Conservation (phyloP, 2,797 vertebrate species). For the Hapalemur alaotrensis region DNA sequence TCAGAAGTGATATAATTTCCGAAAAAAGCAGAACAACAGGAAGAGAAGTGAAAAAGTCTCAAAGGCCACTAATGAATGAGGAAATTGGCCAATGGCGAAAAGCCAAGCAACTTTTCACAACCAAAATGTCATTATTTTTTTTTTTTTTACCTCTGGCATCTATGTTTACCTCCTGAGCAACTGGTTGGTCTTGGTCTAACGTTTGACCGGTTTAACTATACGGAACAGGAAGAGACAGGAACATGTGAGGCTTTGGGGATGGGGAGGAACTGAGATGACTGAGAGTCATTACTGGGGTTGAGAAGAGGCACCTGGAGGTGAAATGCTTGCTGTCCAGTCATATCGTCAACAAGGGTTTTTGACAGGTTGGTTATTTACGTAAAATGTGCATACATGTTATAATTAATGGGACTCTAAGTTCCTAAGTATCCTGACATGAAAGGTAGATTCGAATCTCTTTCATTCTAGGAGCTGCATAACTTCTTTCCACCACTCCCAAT, state of each 20-base stretch:
- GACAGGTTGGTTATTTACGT: background rate
- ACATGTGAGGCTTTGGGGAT: background rate
- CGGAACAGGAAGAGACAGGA: background rate
- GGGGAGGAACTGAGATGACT: background rate
- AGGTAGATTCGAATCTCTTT: background rate
- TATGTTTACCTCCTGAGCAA: background rate
- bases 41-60: background rate
- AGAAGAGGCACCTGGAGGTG: background rate
- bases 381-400: background rate
- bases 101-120: slow-evolving; percentile 23
- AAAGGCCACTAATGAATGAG: background rate
- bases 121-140: background rate
- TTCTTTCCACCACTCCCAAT: background rate
- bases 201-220: background rate
- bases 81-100: slow-evolving; percentile 22
- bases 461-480: background rate
- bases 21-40: slow-evolving; percentile 40
- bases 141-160: background rate
- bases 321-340: background rate
- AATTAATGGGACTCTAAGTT: background rate
- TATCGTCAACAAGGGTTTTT: background rate
- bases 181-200: background rate
- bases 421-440: background rate
- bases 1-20: slow-evolving; percentile 31
- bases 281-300: background rate